Base-by-base conservation (phyloP, 1,140 invertebrate genomes). In the Sycophaga agraensis region DNA sequence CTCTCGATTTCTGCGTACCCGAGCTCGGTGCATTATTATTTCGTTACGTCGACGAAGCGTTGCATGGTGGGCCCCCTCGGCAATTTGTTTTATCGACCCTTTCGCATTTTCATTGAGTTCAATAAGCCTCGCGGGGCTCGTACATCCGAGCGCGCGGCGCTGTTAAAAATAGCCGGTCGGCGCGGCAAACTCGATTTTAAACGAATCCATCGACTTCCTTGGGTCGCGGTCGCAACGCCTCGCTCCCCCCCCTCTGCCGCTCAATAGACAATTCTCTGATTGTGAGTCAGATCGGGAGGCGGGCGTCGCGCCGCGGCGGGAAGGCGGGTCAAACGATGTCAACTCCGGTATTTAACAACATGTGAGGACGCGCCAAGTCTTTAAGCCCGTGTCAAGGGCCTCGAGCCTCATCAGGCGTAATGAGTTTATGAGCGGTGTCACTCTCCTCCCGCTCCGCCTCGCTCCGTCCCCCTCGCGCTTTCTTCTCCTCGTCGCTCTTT, bases 341-440 rank as follows among this genome's bases (percentile, higher is more conserved):
- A 77, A 76, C 70, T 77, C 67, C 54, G 66, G 72, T 74, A 77
- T 77, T 76, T 77, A 77, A 73, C 72, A 70, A 75, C 71, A 75
- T 70, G 59, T 64, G 64, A 51, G 68, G 55, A 64, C 69, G 68
- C 62, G 65, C 53, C 53, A 56, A 61, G 64, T 45, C 66, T 68
- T 72, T 59, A 65, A 70, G 63, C 69, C 7, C 67, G 66, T 71
- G 72, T 75, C 70, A 70, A 72, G 71, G 69, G 70, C 61, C 70
- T 72, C 66, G 64, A 51, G 46, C 45, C 59, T 65, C 67, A 54
- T 59, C 60, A 65, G 66, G 31, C 56, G 45, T 73, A 72, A 70
- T 70, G 70, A 70, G 65, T 72, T 74, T 70, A 73, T 66, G 67
- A 73, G 71, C 66, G 58, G 60, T 66, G 40, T 37, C 55, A n/a